These are phyloP conservation scores for Drosophila niveifrons DNA, from an alignment of 2,888 invertebrate species.

Conservation along the genomic window DNA sequence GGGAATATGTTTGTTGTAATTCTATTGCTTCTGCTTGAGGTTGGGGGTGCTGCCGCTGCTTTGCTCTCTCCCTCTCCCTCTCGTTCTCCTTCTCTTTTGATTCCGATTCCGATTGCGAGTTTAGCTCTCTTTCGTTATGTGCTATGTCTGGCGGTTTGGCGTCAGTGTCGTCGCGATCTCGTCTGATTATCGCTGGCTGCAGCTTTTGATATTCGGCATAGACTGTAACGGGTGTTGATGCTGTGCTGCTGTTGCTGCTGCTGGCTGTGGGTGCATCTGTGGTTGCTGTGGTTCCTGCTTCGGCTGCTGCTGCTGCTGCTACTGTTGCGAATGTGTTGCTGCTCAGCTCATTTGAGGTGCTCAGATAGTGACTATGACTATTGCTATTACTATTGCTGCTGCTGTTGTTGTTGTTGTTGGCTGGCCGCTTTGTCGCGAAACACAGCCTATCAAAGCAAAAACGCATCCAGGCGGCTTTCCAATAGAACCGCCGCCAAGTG, in stretches of 20 bases:
- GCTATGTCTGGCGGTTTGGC: conserved; percentile 73
- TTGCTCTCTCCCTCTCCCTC: neutral
- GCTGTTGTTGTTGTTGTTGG: conserved; percentile 79
- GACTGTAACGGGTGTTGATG: conserved; percentile 45
- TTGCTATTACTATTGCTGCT: conserved; percentile 23
- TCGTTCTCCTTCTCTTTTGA: neutral
- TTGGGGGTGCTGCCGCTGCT: conserved; percentile 11
- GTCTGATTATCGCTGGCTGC: conserved; percentile 75
- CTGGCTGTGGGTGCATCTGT: conserved; percentile 23
- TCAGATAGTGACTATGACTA: conserved; percentile 20
- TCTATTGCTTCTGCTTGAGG: conserved; percentile 16
- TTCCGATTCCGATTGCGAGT: conserved; percentile 5
- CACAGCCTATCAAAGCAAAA: conserved; percentile 95
- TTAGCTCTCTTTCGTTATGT: conserved; percentile 32
- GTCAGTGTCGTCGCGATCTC: conserved; percentile 61
- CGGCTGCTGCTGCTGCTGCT: conserved; percentile 33
- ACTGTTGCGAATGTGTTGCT: conserved; percentile 20
- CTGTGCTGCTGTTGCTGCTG: conserved; percentile 40
- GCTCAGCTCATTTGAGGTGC: conserved; percentile 7
- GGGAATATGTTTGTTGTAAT: conserved; percentile 7
- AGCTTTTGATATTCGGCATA: conserved; percentile 74
- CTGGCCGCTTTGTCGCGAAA: conserved; percentile 95
- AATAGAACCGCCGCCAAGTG: conserved; percentile 77
- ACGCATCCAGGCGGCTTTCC: conserved; percentile 92
- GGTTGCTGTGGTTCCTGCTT: conserved; percentile 38